Base-by-base conservation (phyloP, 2,113 vertebrate species). In the Lophura nycthemera region DNA sequence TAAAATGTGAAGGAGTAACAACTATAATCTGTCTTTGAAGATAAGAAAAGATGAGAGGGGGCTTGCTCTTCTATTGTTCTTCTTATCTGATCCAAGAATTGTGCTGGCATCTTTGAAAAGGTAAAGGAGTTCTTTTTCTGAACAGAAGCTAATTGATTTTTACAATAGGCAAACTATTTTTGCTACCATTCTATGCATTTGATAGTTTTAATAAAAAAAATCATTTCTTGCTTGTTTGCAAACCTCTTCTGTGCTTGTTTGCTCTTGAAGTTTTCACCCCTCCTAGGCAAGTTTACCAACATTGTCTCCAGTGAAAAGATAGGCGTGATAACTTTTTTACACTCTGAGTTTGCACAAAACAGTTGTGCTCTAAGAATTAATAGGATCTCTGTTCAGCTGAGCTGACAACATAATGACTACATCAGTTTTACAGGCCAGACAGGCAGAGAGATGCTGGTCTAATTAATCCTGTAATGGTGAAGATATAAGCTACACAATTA, bases 61-160 rank as follows among this genome's bases (percentile, higher is more conserved):
- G 1, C 17, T 91, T 91, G 40, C 7, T 65, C 12, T 42, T 94
- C 50, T 79, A 10, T 74, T 89, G 30, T 74, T 92, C 12, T 77
- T 69, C 57, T 88, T 67, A 86, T 85, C 87, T 77, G n/a, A 91
- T 80, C 24, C 56, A 86, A 84, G 8, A 95, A 73, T 57, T 87
- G 11, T 47, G 18, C 40, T 85, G 52, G 7, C 15, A 47, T 73
- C 20, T 80, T 87, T 90, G 18, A 89, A 95, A 92, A 43, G 20
- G 64, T 29, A 34, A 32, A 43, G 63, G 52, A 75, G 11, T 40
- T 64, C 63, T 73, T 80, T 83, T 77, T 73, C 54, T 95, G 59
- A 83, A 83, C 8, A 48, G 52, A 69, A 76, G 7, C 3, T 40
- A 87, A 63, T 70, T 85, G 69, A 21, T 70, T 88, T 88, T 77